Evolutionary conservation across 2,797 vertebrate genomes (phyloP), one percentile per base, ranked within the genome.

Genomic region (Champsocephalus gunnari): DNA sequence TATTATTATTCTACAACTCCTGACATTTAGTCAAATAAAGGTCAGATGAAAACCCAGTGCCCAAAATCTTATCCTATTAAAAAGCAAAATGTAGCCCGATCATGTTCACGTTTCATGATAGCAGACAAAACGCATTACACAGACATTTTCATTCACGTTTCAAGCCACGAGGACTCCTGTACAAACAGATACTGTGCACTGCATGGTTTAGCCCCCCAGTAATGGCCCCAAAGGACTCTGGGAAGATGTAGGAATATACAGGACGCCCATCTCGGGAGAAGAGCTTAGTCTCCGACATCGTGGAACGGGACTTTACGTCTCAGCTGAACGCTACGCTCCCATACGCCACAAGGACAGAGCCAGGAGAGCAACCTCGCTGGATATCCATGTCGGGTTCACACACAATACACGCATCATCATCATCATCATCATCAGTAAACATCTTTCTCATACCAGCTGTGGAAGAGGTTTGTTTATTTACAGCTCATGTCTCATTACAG

Each of bases 321-420:
- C 12, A 21, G 93, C 91, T 67, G 0, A 17, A 47, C 8, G 92
- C 93, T 95, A 91, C 89, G 94, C 94, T 95, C 94, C 95, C 94
- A 92, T 93, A 92, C 72, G 92, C 94, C 94, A 95, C 93, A 80
- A 41, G 94, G 95, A 93, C 95, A 96, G 95, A 96, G 96, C 96
- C 96, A 85, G 89, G 89, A 95, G 93, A 93, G 93, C 88, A 81
- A 93, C 90, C 62, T 94, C 95, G 87, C 94, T 89, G 95, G 94
- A 14, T 95, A 75, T 80, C 96, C 95, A 92, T 93, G 93, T 96
- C 80, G 91, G 70, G 17, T 3, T 7, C 1, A 21, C 34, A 38
- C 41, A 32, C 0, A 0, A 34, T 50, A 45, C 1, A 64, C 13
- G 6, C 5, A 28, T 28, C 28, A 28, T 5, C 21, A 21, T 21